Percentiles rank a stretch among this genome's conserved stretches.
Evolutionary conservation across 1,140 invertebrate genomes (phyloP).

Genomic region (Saccostrea echinata): DNA sequence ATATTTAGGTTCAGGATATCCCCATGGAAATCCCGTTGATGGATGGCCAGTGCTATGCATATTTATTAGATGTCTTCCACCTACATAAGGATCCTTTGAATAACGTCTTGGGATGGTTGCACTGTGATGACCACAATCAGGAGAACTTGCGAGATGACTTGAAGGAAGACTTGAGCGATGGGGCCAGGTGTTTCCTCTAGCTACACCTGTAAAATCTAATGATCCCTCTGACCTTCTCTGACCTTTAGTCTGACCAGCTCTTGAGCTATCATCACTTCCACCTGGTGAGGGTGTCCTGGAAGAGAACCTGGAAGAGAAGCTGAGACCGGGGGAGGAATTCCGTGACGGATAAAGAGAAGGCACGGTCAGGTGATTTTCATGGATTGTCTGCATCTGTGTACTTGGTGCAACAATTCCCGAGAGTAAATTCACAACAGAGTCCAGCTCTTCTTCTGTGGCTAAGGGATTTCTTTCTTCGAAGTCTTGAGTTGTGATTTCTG

Average conservation of each 20-base stretch:
- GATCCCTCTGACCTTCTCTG: conserved; percentile 74
- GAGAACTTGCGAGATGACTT: conserved; percentile 47
- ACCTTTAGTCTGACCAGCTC: conserved; percentile 52
- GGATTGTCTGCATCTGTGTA: conserved; percentile 63
- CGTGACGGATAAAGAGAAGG: conserved; percentile 53
- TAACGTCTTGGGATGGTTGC: conserved; percentile 49
- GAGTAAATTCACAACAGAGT: conserved; percentile 75
- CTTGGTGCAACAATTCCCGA: conserved; percentile 62
- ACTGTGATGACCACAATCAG: conserved; percentile 24
- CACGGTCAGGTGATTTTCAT: conserved; percentile 69
- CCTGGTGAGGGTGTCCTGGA: conserved; percentile 53
- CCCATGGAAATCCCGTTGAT: conserved; percentile 29
- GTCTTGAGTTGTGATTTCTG: conserved; percentile 38
- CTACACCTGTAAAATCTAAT: conserved; percentile 63
- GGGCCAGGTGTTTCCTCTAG: conserved; percentile 67
- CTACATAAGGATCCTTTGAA: conserved; percentile 45
- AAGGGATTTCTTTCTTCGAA: conserved; percentile 56
- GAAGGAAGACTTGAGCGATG: conserved; percentile 72
- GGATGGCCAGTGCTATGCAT: conserved; percentile 28
- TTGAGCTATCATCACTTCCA: conserved; percentile 44
- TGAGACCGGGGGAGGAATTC: conserved; percentile 50
- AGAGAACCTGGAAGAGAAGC: conserved; percentile 58
- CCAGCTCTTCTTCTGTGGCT: conserved; percentile 75
- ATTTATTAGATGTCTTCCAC: conserved; percentile 41
- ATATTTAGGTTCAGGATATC: conserved; percentile 47